A percentile compares a stretch with the other conserved stretches of the same genome.
Conservation (phyloP, 2,113 vertebrate genomes). For the Setophaga coronata region DNA sequence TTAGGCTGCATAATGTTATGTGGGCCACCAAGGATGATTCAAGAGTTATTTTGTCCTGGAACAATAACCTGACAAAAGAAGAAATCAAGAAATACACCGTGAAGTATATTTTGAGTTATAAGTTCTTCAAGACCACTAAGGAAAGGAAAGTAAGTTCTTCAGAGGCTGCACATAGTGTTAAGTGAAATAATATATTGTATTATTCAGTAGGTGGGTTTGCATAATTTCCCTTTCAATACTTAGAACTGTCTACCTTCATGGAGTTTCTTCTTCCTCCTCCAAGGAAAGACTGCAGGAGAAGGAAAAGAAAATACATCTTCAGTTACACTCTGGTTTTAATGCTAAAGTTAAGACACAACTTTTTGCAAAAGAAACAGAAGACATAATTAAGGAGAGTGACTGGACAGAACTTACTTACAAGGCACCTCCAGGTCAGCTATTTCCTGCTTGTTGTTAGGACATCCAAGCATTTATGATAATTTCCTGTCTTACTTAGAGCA, state of each 20-base stretch:
- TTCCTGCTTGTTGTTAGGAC: neutral
- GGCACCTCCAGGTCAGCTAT: constrained; percentile 49
- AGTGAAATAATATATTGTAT: neutral
- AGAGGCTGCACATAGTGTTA: neutral
- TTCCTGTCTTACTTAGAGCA: neutral
- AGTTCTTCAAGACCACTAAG: constrained; percentile 16
- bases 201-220: neutral
- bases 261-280: neutral
- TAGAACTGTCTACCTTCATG: neutral
- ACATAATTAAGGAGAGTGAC: neutral
- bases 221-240: neutral
- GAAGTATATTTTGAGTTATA: constrained; percentile 56
- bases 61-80: constrained; percentile 42
- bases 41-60: constrained; percentile 35
- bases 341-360: constrained; percentile 61
- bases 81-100: constrained; percentile 31
- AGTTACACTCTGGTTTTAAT: constrained; percentile 41
- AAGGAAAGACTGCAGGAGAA: constrained; percentile 40
- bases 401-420: constrained; percentile 55
- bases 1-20: neutral
- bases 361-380: constrained; percentile 19
- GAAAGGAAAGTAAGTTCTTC: constrained; percentile 40
- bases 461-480: neutral
- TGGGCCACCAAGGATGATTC: neutral
- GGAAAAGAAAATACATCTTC: constrained; percentile 18